Percentiles rank a stretch among this genome's conserved stretches.
Evolutionary conservation across 2,888 invertebrate genomes (phyloP).

Genomic region (Acanthacorydalis orientalis): DNA sequence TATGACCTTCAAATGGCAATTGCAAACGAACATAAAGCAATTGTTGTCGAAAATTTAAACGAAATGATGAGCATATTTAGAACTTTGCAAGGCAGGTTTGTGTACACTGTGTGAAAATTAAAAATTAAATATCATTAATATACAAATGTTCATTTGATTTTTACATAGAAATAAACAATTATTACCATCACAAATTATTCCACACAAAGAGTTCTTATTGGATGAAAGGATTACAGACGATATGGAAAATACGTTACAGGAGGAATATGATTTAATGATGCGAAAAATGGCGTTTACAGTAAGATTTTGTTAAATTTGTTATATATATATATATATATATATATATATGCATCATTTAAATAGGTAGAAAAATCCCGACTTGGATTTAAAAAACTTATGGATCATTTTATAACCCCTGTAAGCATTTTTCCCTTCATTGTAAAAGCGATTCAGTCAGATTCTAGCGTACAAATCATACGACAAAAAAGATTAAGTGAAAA

Average conservation of each 20-base stretch:
- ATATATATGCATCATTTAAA: neutral
- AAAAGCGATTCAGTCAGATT: constrained; percentile 31
- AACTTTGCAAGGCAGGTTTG: constrained; percentile 14
- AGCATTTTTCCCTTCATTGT: constrained; percentile 46
- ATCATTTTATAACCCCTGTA: constrained; percentile 47
- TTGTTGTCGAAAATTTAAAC: constrained; percentile 34
- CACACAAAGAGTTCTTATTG: constrained; percentile 43
- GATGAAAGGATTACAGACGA: constrained; percentile 48
- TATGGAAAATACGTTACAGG: constrained; percentile 38
- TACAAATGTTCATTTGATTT: neutral
- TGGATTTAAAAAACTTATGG: constrained; percentile 38
- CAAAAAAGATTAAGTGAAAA: constrained; percentile 41
- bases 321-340: neutral
- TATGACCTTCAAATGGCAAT: constrained; percentile 40
- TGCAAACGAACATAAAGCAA: constrained; percentile 44
- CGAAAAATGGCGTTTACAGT: constrained; percentile 51
- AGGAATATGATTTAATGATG: constrained; percentile 42
- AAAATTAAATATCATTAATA: neutral
- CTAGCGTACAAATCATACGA: constrained; percentile 39
- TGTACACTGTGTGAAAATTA: neutral
- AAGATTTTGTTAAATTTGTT: neutral
- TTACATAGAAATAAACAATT: constrained; percentile 34
- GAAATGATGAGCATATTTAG: constrained; percentile 39
- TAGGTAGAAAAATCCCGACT: constrained; percentile 4
- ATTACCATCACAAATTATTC: constrained; percentile 37